Percentiles rank a stretch among this genome's conserved stretches.
These are phyloP conservation scores for Echeneis naucrates DNA, from an alignment of 2,797 vertebrate genomes.

Conservation along the genomic window DNA sequence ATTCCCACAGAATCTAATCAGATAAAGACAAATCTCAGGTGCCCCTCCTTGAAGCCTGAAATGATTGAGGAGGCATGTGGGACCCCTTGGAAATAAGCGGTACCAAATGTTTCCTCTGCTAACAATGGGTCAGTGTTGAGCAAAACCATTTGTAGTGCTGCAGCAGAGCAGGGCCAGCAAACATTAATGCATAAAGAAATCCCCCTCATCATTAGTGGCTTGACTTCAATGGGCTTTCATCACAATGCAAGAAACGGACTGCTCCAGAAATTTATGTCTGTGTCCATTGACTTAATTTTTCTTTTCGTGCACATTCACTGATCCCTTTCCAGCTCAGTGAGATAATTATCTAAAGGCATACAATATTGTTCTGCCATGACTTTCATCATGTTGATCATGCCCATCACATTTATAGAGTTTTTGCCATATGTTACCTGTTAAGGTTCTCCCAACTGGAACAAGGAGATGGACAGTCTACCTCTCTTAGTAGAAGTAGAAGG, in stretches of 20 bases:
- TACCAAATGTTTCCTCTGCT: conserved; percentile 78
- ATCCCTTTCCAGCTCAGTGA: conserved; percentile 9
- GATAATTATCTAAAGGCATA: neutral
- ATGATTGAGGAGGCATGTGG: conserved; percentile 64
- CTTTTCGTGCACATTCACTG: conserved; percentile 9
- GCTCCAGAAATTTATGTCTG: conserved; percentile 4
- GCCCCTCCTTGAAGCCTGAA: conserved; percentile 35
- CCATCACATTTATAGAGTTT: neutral
- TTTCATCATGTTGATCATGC: neutral
- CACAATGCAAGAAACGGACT: conserved; percentile 20
- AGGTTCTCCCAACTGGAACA: conserved; percentile 29
- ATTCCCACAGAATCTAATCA: conserved; percentile 48
- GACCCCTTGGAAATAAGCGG: conserved; percentile 76
- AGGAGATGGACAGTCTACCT: conserved; percentile 30
- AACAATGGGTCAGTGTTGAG: conserved; percentile 85
- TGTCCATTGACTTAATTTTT: conserved; percentile 1
- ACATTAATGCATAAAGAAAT: conserved; percentile 37
- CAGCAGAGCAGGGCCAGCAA: conserved; percentile 34
- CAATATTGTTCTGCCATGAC: neutral
- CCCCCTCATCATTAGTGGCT: conserved; percentile 22
- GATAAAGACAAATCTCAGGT: conserved; percentile 58
- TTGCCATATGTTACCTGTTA: conserved; percentile 32
- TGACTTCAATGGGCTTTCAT: conserved; percentile 29
- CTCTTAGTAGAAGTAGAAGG: conserved; percentile 13
- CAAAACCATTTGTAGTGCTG: conserved; percentile 46